Base-by-base conservation (phyloP, 2,888 invertebrate species). In the Limulus polyphemus region DNA sequence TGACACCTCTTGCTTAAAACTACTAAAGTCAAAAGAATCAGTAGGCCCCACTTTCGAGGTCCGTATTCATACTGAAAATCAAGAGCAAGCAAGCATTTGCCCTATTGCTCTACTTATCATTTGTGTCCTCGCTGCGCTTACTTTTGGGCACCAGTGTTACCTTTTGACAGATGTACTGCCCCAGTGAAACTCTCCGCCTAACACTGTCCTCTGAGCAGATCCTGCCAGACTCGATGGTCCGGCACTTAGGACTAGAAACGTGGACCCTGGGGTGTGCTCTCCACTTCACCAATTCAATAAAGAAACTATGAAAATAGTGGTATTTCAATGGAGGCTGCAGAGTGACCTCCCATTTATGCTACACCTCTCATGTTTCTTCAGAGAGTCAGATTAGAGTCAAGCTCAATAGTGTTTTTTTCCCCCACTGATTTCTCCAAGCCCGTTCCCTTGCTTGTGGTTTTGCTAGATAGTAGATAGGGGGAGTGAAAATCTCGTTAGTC, bases 41-140 rank as follows among this genome's bases (percentile, higher is more conserved):
- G 82, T 82, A 82, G 81, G 82, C 82, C 82, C 75, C 79, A 80
- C 81, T 82, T 83, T 83, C 81, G 79, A 81, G 74, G 74, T 77
- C 73, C 72, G 73, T 76, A 77, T 77, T 76, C 74, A 71, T 73
- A 75, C 76, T 75, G 81, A 81, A 82, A 80, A 81, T 81, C 79
- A 77, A 79, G 81, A 83, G 83, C 82, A 83, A 82, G 81, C 78
- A 79, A 81, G 82, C 82, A 78, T 82, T 82, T 82, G 80, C 81
- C 81, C 82, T 83, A 84, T 82, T 83, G 79, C 82, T 83, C 83
- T 79, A 83, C 81, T 81, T 78, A 81, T 82, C 83, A 82, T 83
- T 83, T 83, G 83, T 81, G 82, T 82, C 81, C 83, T 81, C 79
- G 75, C 79, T 81, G 81, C 81, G 81, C 80, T 79, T 76, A 75